Evolutionary conservation across 1,140 invertebrate species (phyloP), one percentile per base, ranked within the genome.

Genomic region (Cryptotermes secundus): DNA sequence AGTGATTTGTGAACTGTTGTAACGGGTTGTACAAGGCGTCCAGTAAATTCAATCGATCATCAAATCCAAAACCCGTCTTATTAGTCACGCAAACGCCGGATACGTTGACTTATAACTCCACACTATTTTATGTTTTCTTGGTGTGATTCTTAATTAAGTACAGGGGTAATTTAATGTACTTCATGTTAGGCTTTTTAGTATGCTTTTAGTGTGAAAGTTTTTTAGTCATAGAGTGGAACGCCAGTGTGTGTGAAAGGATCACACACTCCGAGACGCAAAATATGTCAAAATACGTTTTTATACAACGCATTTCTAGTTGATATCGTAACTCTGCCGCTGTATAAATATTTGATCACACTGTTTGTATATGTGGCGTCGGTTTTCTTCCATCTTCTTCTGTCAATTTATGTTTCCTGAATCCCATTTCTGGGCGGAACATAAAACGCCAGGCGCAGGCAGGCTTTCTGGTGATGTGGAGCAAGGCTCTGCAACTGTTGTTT

Each of bases 381-480:
- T 72, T 31, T n/a, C 31, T 31, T 72, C n/a, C n/a, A 31, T n/a
- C n/a, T 1, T n/a, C 59, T 72, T 72, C n/a, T 31, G 59, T 72
- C 26, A 72, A 72, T 72, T 72, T 72, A 72, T 72, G 59, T 31
- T 72, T 72, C n/a, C 59, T 72, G n/a, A 72, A 72, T 72, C 59
- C 59, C 59, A 72, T 31, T 72, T 72, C 19, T 72, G 26, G 1
- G n/a, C 22, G 7, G 53, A 59, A 59, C 53, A 6, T 72, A n/a
- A n/a, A 0, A n/a, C 16, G 26, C 59, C 26, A 72, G 4, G 26
- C 19, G 26, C 38, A 6, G 22, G 0, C 45, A 49, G 45, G 3
- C 45, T 0, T 72, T 31, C 4, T 6, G n/a, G n/a, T 14, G 16
- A n/a, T 72, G 14, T 26, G 59, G n/a, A 72, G 31, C 26, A 72